phyloP scores from a whole-genome alignment of 2,113 vertebrate species.

The Microtus ochrogaster region DNA sequence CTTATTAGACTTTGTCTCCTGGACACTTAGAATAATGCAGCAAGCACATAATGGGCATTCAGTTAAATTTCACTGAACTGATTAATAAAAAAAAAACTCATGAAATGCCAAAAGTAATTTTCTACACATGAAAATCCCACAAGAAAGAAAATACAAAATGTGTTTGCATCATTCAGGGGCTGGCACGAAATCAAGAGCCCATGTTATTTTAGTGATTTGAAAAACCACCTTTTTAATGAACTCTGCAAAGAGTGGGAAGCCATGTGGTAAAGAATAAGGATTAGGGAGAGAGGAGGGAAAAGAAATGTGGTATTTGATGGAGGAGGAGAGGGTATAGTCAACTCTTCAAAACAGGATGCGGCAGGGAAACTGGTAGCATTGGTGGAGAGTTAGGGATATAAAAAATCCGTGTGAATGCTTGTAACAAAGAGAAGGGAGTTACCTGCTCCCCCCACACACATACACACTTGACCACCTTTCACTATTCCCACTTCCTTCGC shows the following conservation, averaged over 20 bases:
- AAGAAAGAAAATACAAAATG: neutral
- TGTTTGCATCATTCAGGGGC: neutral
- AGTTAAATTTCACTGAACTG: neutral
- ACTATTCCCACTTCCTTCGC: neutral
- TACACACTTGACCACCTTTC: neutral
- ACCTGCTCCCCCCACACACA: too few relatives aligned
- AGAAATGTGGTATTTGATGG: neutral
- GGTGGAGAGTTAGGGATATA: neutral
- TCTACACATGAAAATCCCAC: neutral
- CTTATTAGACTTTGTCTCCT: neutral
- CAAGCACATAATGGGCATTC: neutral
- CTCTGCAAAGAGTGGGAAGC: neutral
- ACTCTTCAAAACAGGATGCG: neutral
- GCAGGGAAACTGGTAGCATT: neutral
- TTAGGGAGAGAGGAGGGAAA: too few relatives aligned
- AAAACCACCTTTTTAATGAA: neutral
- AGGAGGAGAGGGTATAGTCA: neutral
- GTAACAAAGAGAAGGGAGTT: neutral
- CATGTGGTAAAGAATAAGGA: neutral
- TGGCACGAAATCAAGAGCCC: neutral
- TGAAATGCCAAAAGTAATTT: slow-evolving; percentile 9
- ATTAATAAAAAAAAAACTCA: neutral
- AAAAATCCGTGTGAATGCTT: neutral
- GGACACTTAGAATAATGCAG: neutral
- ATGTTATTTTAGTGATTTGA: neutral